Conservation (phyloP, 1,140 invertebrate species). For the Apis laboriosa region DNA sequence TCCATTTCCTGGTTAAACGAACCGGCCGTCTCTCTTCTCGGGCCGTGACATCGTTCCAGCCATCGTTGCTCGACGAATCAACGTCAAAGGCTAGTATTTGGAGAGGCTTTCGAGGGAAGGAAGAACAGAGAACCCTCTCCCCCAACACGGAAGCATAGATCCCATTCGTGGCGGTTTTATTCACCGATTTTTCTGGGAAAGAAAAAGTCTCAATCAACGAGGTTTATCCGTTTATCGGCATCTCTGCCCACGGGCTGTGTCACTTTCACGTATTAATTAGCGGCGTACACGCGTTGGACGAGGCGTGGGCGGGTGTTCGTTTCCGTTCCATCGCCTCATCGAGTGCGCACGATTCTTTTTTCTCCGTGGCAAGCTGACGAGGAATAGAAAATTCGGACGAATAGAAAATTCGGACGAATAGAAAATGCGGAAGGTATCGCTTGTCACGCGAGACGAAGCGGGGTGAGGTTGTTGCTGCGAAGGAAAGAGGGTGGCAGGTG, state of each 20-base stretch:
- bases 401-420: too few species aligned
- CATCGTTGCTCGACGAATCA: slow-evolving; percentile 65
- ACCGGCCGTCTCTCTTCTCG: slow-evolving; percentile 19
- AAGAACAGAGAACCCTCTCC: neutral
- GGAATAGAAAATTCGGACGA: too few species aligned
- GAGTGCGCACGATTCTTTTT: too few species aligned
- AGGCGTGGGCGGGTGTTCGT: slow-evolving; percentile 48
- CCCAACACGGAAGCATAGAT: slow-evolving; percentile 50
- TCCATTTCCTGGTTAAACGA: slow-evolving; percentile 60
- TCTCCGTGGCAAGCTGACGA: too few species aligned
- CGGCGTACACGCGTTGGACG: slow-evolving; percentile 41
- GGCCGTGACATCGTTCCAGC: slow-evolving; percentile 36
- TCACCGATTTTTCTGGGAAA: slow-evolving; percentile 28
- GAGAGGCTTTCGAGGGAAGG: slow-evolving; percentile 39
- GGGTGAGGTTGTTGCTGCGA: too few species aligned
- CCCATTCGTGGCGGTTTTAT: slow-evolving; percentile 31
- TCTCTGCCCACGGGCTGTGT: slow-evolving; percentile 59
- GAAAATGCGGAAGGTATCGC: too few species aligned
- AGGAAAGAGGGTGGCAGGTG: slow-evolving; percentile 4
- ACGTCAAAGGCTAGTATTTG: slow-evolving; percentile 68
- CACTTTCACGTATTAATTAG: slow-evolving; percentile 74
- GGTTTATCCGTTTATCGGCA: slow-evolving; percentile 51
- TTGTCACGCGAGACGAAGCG: too few species aligned
- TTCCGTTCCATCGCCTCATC: too few species aligned
- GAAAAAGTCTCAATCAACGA: slow-evolving; percentile 61